A percentile compares a stretch with the other conserved stretches of the same genome.
Conservation (phyloP, 1,140 invertebrate species). For the Nautilus pompilius region DNA sequence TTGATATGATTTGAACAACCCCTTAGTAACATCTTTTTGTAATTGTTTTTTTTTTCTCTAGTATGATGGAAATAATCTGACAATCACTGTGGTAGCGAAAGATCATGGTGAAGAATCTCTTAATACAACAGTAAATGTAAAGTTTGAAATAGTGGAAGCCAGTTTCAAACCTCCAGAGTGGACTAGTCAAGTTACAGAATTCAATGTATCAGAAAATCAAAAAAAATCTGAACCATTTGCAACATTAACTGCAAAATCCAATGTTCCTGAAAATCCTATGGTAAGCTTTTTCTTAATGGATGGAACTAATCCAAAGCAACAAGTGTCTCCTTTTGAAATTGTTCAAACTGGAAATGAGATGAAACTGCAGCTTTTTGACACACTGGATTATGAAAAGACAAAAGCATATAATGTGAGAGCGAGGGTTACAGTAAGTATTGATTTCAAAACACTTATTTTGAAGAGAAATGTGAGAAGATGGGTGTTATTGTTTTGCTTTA, state of each 20-base stretch:
- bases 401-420: neutral
- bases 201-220: too few relatives aligned
- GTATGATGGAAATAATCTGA: neutral
- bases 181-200: too few relatives aligned
- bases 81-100: neutral
- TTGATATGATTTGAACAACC: too few relatives aligned
- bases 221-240: neutral
- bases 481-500: too few relatives aligned
- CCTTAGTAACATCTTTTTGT: too few relatives aligned
- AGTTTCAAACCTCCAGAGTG: too few relatives aligned
- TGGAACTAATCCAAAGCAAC: neutral
- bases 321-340: neutral
- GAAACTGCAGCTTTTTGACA: neutral
- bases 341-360: neutral
- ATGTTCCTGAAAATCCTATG: neutral
- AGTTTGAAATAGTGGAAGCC: neutral
- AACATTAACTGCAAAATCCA: neutral
- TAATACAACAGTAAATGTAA: neutral
- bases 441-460: too few relatives aligned
- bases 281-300: neutral
- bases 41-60: neutral
- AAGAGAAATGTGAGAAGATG: too few relatives aligned
- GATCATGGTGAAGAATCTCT: neutral
- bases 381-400: neutral
- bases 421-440: neutral